Conservation (phyloP, 2,797 vertebrate species). For the Peromyscus melanophrys region DNA sequence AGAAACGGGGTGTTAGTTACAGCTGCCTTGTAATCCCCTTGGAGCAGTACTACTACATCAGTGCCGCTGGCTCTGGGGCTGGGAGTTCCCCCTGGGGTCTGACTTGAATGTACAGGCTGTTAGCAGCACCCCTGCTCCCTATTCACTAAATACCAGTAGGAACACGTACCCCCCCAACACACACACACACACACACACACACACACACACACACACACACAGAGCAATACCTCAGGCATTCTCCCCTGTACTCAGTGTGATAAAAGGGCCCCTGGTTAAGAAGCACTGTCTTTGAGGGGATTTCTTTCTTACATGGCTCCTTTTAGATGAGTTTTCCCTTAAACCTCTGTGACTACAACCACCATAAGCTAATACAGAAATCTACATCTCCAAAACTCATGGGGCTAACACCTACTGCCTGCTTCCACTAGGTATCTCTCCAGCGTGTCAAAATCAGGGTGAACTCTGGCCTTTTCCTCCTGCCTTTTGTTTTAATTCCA, state of each 20-base stretch:
- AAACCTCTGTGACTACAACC: background rate
- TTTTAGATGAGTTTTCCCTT: background rate
- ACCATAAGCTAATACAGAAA: background rate
- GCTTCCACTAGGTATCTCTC: background rate
- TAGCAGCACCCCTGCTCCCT: background rate
- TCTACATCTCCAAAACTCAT: background rate
- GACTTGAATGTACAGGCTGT: too few relatives aligned
- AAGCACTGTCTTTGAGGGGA: background rate
- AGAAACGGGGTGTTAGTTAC: background rate
- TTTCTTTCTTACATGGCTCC: background rate
- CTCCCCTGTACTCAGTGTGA: background rate
- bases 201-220: background rate
- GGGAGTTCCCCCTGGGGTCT: background rate
- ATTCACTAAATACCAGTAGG: background rate
- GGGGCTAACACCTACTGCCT: background rate
- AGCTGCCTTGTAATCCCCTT: background rate
- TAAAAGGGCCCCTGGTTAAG: background rate
- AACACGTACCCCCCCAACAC: background rate
- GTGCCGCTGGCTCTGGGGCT: background rate
- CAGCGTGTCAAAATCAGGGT: background rate
- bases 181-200: background rate
- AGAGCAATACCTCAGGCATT: background rate
- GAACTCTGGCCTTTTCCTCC: background rate
- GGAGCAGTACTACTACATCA: background rate
- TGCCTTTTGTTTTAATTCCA: background rate